phyloP scores from a whole-genome alignment of 2,888 invertebrate species.

The Melipona bicolor region DNA sequence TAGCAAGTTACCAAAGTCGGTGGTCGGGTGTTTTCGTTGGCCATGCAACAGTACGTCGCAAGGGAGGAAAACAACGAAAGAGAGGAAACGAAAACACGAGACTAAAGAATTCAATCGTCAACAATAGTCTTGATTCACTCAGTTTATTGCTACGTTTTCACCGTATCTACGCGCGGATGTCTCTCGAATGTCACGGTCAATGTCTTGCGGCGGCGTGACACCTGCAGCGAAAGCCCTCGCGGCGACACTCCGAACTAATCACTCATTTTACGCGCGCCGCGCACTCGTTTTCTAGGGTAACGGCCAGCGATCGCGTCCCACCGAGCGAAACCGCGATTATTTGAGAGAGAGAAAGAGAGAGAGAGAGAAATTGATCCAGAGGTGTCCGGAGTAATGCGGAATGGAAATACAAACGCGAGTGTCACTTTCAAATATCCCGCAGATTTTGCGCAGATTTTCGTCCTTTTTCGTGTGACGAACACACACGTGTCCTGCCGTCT shows the following conservation, averaged over 20 bases:
- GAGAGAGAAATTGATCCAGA: not conserved
- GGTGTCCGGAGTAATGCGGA: too few relatives aligned
- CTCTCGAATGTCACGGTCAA: constrained; percentile 73
- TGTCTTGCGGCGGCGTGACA: constrained; percentile 71
- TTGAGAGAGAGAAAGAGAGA: not conserved
- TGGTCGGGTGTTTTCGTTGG: not conserved
- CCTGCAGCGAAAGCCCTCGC: constrained; percentile 66
- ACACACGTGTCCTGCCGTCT: constrained; percentile 11
- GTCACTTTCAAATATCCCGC: not conserved
- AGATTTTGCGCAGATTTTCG: not conserved
- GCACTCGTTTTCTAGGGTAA: constrained; percentile 3
- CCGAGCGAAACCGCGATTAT: not conserved
- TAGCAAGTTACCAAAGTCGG: not conserved
- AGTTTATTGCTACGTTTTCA: constrained; percentile 22
- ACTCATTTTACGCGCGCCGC: constrained; percentile 51
- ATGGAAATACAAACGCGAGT: not conserved
- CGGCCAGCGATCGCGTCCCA: not conserved
- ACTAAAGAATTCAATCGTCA: not conserved
- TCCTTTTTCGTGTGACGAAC: too few relatives aligned
- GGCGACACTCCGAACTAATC: constrained; percentile 64
- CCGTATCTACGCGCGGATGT: constrained; percentile 49
- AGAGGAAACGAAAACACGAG: not conserved
- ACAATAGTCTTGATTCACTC: constrained; percentile 6
- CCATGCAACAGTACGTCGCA: not conserved
- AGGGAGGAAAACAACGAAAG: not conserved